Evolutionary conservation across 1,140 invertebrate species (phyloP), one percentile per base, ranked within the genome.

Genomic region (Zaprionus tsacasi): DNA sequence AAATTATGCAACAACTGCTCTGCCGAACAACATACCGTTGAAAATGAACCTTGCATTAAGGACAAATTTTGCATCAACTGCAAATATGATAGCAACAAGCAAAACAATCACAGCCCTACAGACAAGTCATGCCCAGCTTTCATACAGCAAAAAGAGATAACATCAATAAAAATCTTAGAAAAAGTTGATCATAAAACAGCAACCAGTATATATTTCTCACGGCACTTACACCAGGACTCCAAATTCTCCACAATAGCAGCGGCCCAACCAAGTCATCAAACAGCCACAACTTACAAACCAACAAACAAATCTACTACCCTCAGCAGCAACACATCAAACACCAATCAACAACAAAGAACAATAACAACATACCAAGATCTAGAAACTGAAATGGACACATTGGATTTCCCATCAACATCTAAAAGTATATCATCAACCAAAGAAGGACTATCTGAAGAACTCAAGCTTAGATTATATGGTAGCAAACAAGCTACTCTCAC

Each of bases 171-270:
- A 56, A 36, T 10, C 13, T n/a, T 15, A 10, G 27, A 56, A 54
- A 54, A 40, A 65, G 63, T 65, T 4, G 48, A 65, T 25, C 35
- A 65, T 17, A 65, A 65, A 65, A 35, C 63, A 13, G 50, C 50
- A 55, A 50, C 54, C 12, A 33, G 13, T 36, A 65, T 65, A 12
- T 65, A 65, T n/a, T n/a, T n/a, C n/a, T n/a, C n/a, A n/a, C n/a
- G n/a, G n/a, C n/a, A n/a, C n/a, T n/a, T n/a, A n/a, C n/a, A n/a
- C n/a, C n/a, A n/a, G n/a, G n/a, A n/a, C 38, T 40, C 38, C 38
- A 40, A 40, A 40, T 40, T n/a, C 38, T 40, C 38, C 38, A 13
- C 38, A 40, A 40, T n/a, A 40, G 12, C 38, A 40, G 38, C 38
- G 12, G 38, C 38, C 38, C 38, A 40, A 40, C 38, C 38, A n/a